Evolutionary conservation across 2,113 vertebrate genomes (phyloP), one percentile per base, ranked within the genome.

Genomic region (Neofelis nebulosa): DNA sequence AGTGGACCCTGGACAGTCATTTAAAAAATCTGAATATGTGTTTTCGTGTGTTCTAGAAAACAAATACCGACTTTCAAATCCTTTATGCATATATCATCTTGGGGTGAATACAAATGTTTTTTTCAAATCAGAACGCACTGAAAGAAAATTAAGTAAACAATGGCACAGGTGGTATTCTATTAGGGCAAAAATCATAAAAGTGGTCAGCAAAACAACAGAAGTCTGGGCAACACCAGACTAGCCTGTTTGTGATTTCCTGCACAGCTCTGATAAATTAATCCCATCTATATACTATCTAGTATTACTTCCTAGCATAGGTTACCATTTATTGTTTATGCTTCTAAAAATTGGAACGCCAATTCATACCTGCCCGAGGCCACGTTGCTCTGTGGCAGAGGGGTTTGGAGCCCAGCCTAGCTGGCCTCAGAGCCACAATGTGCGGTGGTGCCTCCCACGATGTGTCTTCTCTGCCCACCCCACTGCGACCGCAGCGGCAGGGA

Each of bases 121-220:
- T 29, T 1, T 11, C 87, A 63, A 65, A 33, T 52, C 8, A 52
- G 84, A 52, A 80, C 33, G 8, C 2, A 21, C 52, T 93, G 50
- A 84, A 83, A n/a, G 48, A 73, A 96, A 91, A 95, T 36, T 71
- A 84, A 71, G 33, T 91, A 45, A 73, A 81, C 36, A 61, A 82
- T 29, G 71, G 16, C 61, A 91, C 27, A 81, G 16, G 27, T 92
- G 7, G 29, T 55, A 89, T 57, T 91, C 15, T 36, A 9, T 71
- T 13, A n/a, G 84, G 25, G 27, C 18, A 74, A 82, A 93, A 87
- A 48, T 65, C 38, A 12, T 52, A 33, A 73, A 94, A 89, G 0
- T 52, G 65, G n/a, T 74, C 38, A 94, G 48, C 3, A 45, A 66
- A 81, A 57, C 41, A 36, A 73, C 5, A 71, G 66, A 74, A 76